phyloP scores from a whole-genome alignment of 1,140 invertebrate species.

The Hyposmocoma kahamanoa region DNA sequence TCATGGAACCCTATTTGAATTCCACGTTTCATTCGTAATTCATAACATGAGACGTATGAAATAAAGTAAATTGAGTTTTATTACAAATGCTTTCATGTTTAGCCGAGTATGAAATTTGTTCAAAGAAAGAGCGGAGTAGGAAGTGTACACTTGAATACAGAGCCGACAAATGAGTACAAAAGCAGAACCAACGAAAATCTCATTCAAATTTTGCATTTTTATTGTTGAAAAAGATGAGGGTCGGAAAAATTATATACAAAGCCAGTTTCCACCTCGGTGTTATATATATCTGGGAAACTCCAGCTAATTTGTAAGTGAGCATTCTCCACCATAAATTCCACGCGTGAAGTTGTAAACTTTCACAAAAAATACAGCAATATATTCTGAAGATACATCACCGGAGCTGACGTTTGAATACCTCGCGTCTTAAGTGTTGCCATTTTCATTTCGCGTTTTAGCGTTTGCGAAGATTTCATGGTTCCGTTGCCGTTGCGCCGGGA shows the following conservation, averaged over 20 bases:
- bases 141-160: slow-evolving; percentile 13
- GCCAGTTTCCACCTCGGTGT: slow-evolving; percentile 16
- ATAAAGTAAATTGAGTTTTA: slow-evolving; percentile 22
- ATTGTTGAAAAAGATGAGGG: slow-evolving; percentile 20
- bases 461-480: slow-evolving; percentile 6
- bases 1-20: slow-evolving; percentile 20
- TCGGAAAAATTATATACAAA: slow-evolving; percentile 15
- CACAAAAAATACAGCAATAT: slow-evolving; percentile 32
- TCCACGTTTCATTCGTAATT: slow-evolving; percentile 19
- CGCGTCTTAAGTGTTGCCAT: slow-evolving; percentile 22
- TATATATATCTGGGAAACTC: slow-evolving; percentile 19
- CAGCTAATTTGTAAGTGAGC: slow-evolving; percentile 42
- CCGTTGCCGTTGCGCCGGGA: background rate
- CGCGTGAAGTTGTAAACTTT: slow-evolving; percentile 38
- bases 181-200: slow-evolving; percentile 13
- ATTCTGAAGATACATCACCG: slow-evolving; percentile 29
- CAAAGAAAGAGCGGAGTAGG: slow-evolving; percentile 8
- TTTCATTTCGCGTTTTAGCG: slow-evolving; percentile 8
- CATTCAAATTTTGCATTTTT: slow-evolving; percentile 28
- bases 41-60: slow-evolving; percentile 16
- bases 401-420: slow-evolving; percentile 28
- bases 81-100: slow-evolving; percentile 19
- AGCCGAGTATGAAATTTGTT: slow-evolving; percentile 13
- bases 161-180: slow-evolving; percentile 16
- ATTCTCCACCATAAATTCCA: slow-evolving; percentile 29